Conservation (phyloP, 2,113 vertebrate species). For the Lampris incognitus region DNA sequence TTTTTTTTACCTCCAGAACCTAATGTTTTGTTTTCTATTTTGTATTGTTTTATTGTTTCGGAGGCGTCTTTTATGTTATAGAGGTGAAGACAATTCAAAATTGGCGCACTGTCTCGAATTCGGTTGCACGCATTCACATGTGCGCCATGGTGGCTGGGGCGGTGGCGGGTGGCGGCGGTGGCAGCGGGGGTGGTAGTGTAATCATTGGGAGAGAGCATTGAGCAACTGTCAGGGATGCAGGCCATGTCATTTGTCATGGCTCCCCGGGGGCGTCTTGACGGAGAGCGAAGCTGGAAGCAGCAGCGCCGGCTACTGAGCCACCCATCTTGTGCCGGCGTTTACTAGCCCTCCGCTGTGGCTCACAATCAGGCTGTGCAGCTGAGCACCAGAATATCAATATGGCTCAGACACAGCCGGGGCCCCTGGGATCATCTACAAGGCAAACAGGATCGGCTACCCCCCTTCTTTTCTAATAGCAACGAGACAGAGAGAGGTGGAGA, state of each 20-base stretch:
- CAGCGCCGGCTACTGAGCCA: conserved; percentile 52
- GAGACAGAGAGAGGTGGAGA: too few relatives aligned
- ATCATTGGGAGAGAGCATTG: conserved; percentile 72
- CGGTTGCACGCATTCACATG: conserved; percentile 18
- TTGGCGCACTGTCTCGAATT: conserved; percentile 46
- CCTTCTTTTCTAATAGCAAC: conserved; percentile 12
- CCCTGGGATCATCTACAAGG: conserved; percentile 68
- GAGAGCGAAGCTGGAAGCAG: conserved; percentile 59
- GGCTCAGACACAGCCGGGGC: conserved; percentile 61
- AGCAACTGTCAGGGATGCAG: conserved; percentile 76
- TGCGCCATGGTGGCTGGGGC: conserved; percentile 18
- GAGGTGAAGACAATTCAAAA: conserved; percentile 28
- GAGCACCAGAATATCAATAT: conserved; percentile 79
- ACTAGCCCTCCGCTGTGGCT: conserved; percentile 51
- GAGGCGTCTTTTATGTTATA: not conserved
- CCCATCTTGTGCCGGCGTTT: conserved; percentile 65
- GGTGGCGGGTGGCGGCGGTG: conserved; percentile 8
- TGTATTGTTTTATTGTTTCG: not conserved
- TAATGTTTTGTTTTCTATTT: not conserved
- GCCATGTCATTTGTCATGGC: conserved; percentile 75
- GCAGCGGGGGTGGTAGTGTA: conserved; percentile 19
- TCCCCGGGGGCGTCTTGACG: conserved; percentile 72
- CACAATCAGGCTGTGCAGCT: conserved; percentile 75
- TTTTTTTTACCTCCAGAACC: not conserved
- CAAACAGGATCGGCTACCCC: conserved; percentile 59